Percentiles rank a stretch among this genome's conserved stretches.
Evolutionary conservation across 2,888 invertebrate genomes (phyloP).

Genomic region (Hypomecis punctinalis): DNA sequence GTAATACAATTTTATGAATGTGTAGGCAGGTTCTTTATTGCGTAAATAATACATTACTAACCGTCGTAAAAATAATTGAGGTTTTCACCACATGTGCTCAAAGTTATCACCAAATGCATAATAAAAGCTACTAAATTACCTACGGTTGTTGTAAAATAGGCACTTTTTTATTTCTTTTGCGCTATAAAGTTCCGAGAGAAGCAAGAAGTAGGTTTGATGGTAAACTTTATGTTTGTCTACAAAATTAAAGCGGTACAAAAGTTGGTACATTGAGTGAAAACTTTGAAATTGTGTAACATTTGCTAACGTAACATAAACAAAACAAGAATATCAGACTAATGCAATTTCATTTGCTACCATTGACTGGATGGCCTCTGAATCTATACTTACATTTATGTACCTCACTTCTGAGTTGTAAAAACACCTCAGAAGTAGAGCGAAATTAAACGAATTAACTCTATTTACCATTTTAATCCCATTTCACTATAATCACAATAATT

Average conservation of each 20-base stretch:
- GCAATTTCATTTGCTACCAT: no score
- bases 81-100: constrained; percentile 40
- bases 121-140: constrained; percentile 24
- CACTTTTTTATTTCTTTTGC: constrained; percentile 19
- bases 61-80: constrained; percentile 40
- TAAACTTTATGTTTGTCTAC: background rate
- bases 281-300: no score
- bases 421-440: no score
- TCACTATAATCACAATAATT: no score
- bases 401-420: no score
- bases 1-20: constrained; percentile 26
- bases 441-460: no score
- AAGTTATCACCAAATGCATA: constrained; percentile 34
- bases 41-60: constrained; percentile 35
- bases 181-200: constrained; percentile 10
- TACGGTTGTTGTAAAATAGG: constrained; percentile 15
- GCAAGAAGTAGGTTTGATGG: background rate
- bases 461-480: no score
- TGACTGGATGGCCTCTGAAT: no score
- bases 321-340: no score
- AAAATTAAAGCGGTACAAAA: background rate
- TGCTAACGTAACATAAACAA: no score
- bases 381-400: no score
- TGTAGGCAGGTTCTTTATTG: constrained; percentile 22
- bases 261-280: no score